A percentile compares a stretch with the other conserved stretches of the same genome.
phyloP scores from a whole-genome alignment of 2,113 vertebrate species.

The Eudorcas thomsonii region DNA sequence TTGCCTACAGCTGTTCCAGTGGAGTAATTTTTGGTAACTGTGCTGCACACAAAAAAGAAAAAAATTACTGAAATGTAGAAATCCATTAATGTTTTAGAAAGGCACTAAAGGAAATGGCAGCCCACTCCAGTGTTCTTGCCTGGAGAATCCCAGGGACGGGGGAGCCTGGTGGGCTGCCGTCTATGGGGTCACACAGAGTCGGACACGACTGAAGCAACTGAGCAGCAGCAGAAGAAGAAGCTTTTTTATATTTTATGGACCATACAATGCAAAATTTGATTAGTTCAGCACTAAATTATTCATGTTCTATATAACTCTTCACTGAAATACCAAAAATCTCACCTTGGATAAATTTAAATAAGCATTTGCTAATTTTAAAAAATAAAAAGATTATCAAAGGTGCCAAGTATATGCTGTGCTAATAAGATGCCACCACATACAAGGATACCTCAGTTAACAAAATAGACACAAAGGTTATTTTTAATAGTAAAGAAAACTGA shows the following conservation, averaged over 20 bases:
- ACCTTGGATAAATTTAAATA: background rate
- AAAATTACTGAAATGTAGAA: background rate
- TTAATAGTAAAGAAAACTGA: background rate
- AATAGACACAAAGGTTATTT: background rate
- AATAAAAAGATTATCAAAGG: background rate
- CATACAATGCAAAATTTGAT: conserved; percentile 39
- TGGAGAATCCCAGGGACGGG: too few relatives aligned
- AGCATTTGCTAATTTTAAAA: background rate
- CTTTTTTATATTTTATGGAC: background rate
- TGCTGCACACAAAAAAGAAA: background rate
- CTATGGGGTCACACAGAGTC: too few relatives aligned
- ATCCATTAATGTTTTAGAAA: background rate
- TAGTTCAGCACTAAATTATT: conserved; percentile 32
- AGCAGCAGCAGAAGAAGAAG: too few relatives aligned
- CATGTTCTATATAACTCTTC: background rate
- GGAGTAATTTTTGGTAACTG: background rate
- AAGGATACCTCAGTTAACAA: background rate
- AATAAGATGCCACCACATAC: background rate
- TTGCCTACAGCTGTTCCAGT: background rate
- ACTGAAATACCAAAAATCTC: background rate
- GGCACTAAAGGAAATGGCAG: background rate
- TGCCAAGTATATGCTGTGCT: background rate
- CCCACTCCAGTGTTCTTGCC: too few relatives aligned
- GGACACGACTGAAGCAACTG: too few relatives aligned
- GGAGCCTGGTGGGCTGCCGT: too few relatives aligned